phyloP scores from a whole-genome alignment of 2,888 invertebrate genomes.

The Heterodera filipjevi region DNA sequence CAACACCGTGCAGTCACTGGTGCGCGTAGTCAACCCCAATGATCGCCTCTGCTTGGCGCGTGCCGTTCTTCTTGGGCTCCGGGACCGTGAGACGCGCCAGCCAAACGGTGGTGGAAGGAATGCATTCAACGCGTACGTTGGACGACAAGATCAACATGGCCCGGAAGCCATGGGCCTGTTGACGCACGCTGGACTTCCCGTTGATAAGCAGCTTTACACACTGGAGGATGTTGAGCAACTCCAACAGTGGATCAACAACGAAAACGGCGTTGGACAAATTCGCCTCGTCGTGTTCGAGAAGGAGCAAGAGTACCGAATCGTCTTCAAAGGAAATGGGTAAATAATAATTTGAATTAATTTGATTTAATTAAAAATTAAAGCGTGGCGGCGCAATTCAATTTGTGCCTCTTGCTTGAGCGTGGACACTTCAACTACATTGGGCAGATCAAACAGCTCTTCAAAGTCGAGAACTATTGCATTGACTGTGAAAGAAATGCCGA shows the following conservation, averaged over 20 bases:
- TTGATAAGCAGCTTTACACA: neutral
- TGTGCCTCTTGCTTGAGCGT: neutral
- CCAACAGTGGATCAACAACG: neutral
- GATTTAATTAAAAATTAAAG: neutral
- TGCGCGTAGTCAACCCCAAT: neutral
- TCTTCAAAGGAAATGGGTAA: constrained; percentile 11
- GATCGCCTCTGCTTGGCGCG: constrained; percentile 14
- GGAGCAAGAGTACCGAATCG: constrained; percentile 5
- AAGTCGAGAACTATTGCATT: neutral
- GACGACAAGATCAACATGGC: neutral
- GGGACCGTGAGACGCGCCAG: neutral
- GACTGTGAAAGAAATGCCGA: neutral
- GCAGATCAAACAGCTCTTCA: neutral
- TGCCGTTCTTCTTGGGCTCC: neutral
- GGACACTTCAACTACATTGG: constrained; percentile 4
- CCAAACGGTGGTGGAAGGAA: neutral
- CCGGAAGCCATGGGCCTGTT: neutral
- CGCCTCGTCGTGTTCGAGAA: constrained; percentile 7
- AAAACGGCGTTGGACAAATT: neutral
- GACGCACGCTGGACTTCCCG: neutral
- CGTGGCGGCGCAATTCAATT: neutral
- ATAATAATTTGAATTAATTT: neutral
- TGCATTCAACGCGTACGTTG: neutral
- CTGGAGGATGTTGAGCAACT: neutral
- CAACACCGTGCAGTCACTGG: neutral